Evolutionary conservation across 2,888 invertebrate species (phyloP).

Genomic region (Amblyjoppa fuscipennis): DNA sequence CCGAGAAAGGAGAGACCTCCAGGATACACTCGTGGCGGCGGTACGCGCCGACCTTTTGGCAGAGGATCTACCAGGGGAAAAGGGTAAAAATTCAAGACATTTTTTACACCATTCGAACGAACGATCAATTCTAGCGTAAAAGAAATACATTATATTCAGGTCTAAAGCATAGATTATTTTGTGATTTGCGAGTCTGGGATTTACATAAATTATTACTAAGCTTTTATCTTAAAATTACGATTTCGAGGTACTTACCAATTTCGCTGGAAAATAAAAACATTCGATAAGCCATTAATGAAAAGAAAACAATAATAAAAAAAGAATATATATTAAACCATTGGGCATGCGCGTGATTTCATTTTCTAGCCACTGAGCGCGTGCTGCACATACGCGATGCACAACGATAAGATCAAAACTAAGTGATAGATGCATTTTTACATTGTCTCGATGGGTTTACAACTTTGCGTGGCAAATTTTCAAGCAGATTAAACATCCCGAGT

Average conservation of each 20-base stretch:
- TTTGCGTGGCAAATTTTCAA: background rate
- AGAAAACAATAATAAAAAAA: too few species aligned
- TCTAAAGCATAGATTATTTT: constrained; percentile 4
- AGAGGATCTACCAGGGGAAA: constrained; percentile 83
- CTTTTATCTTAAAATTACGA: too few species aligned
- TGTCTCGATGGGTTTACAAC: background rate
- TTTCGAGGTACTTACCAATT: too few species aligned
- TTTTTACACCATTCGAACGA: background rate
- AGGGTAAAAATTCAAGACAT: constrained; percentile 75
- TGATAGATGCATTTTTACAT: background rate
- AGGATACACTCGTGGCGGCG: constrained; percentile 84
- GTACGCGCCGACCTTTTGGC: constrained; percentile 80
- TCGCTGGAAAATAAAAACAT: too few species aligned
- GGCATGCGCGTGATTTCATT: too few species aligned
- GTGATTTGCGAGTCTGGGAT: too few species aligned
- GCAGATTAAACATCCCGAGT: background rate
- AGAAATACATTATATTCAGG: background rate
- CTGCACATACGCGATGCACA: too few species aligned
- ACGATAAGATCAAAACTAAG: background rate
- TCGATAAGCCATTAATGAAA: too few species aligned
- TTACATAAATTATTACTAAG: background rate
- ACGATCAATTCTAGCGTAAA: constrained; percentile 1
- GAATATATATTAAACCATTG: too few species aligned
- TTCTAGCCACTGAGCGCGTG: too few species aligned
- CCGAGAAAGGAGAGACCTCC: constrained; percentile 91